These are phyloP conservation scores for Andrena praecox DNA, from an alignment of 2,888 invertebrate genomes.

Conservation along the genomic window DNA sequence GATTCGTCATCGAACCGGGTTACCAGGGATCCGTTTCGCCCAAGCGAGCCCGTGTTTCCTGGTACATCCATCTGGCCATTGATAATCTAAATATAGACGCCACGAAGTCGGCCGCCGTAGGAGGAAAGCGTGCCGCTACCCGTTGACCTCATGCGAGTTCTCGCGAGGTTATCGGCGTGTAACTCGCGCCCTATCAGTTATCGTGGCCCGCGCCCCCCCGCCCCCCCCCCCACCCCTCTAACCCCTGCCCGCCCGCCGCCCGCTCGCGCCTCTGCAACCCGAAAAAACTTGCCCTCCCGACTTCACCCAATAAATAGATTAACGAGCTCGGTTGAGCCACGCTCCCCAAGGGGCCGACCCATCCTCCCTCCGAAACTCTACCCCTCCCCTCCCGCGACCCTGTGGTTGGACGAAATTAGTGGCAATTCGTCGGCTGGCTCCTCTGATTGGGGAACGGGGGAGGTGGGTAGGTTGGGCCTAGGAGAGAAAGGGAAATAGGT, in stretches of 20 bases:
- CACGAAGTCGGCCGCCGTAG: constrained; percentile 48
- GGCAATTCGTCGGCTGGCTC: background rate
- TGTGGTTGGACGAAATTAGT: constrained; percentile 20
- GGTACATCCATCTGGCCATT: constrained; percentile 61
- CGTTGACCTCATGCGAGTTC: constrained; percentile 62
- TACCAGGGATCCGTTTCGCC: constrained; percentile 59
- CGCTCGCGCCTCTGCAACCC: constrained; percentile 10
- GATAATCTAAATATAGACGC: constrained; percentile 71
- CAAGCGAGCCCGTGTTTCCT: constrained; percentile 52
- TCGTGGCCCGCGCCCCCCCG: constrained; percentile 36
- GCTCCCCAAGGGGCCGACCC: background rate
- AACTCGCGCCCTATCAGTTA: constrained; percentile 58
- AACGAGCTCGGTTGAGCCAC: background rate
- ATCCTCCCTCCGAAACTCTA: background rate
- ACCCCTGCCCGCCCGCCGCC: constrained; percentile 15
- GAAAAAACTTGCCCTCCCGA: constrained; percentile 49
- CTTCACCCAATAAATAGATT: constrained; percentile 32
- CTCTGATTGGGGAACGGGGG: background rate
- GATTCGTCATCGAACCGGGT: background rate
- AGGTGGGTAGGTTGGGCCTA: background rate
- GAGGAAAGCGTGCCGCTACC: constrained; percentile 70
- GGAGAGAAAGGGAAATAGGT: background rate
- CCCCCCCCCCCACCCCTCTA: background rate
- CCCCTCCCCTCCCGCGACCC: background rate
- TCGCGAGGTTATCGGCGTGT: constrained; percentile 60